phyloP scores from a whole-genome alignment of 2,113 vertebrate species.

The Meleagris gallopavo region DNA sequence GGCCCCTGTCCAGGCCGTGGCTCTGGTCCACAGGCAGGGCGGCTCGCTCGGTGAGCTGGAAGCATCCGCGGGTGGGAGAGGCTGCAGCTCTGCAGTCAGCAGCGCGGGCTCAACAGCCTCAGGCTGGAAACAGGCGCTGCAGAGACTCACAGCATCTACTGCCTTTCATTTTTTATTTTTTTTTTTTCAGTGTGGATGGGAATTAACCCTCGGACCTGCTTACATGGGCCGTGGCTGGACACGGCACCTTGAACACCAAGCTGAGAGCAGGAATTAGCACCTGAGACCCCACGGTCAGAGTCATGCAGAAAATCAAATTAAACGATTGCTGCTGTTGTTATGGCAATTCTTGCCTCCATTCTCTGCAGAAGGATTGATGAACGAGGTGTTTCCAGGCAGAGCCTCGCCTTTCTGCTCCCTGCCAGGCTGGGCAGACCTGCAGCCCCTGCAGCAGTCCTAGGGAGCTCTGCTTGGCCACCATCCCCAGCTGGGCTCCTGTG shows the following conservation, averaged over 20 bases:
- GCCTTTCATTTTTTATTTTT: not conserved
- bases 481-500: not conserved
- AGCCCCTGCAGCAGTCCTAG: not conserved
- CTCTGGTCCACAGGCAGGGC: rapidly evolving
- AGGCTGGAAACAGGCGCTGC: not conserved
- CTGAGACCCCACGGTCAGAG: not conserved
- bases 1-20: not conserved
- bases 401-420: not conserved
- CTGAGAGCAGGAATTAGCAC: not conserved
- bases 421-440: not conserved
- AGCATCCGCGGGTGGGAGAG: not conserved
- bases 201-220: constrained; percentile 24
- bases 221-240: not conserved
- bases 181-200: rapidly evolving
- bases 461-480: rapidly evolving
- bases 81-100: constrained; percentile 10
- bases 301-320: constrained; percentile 66
- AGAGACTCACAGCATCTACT: not conserved
- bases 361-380: constrained; percentile 20
- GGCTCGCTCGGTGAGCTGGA: not conserved
- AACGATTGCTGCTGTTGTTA: constrained; percentile 47
- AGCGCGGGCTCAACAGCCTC: not conserved
- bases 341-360: constrained; percentile 57
- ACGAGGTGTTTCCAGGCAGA: constrained; percentile 2
- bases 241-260: not conserved